phyloP scores from a whole-genome alignment of 2,888 invertebrate genomes.

The Stictocephala bisonia region DNA sequence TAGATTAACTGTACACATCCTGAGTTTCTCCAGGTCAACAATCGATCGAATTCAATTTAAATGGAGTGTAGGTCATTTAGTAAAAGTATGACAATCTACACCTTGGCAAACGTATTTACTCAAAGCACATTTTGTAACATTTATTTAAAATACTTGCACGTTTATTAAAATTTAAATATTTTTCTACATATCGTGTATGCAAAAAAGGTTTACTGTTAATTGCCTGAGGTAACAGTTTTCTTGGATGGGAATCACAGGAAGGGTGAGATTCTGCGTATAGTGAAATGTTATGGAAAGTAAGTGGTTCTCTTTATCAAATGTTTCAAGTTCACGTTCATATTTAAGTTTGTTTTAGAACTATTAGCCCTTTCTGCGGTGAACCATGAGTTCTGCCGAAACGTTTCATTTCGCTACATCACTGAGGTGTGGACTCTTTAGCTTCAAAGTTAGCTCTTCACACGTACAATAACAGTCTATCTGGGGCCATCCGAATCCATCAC shows the following conservation, averaged over 20 bases:
- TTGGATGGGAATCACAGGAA: conserved; percentile 41
- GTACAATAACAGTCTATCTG: not conserved
- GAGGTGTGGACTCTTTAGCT: not conserved
- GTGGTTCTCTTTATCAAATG: not conserved
- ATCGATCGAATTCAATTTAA: too few relatives aligned
- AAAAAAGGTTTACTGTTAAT: conserved; percentile 39
- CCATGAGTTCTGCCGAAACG: not conserved
- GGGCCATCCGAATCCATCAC: conserved; percentile 18
- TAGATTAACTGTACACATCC: too few relatives aligned
- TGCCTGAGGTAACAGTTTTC: conserved; percentile 42
- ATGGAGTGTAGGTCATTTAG: too few relatives aligned
- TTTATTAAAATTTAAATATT: too few relatives aligned
- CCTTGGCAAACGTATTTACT: too few relatives aligned
- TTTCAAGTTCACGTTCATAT: not conserved
- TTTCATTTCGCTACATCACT: conserved; percentile 4
- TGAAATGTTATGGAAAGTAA: conserved; percentile 27
- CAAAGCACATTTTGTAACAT: too few relatives aligned
- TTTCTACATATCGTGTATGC: conserved; percentile 37
- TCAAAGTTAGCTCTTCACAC: conserved; percentile 11
- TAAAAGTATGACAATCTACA: too few relatives aligned
- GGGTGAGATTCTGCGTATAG: conserved; percentile 37
- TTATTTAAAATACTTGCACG: too few relatives aligned
- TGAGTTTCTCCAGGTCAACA: too few relatives aligned
- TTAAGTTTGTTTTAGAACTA: conserved; percentile 10
- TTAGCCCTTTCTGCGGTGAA: not conserved